Evolutionary conservation across 2,888 invertebrate species (phyloP).

Genomic region (Tubulanus polymorphus): DNA sequence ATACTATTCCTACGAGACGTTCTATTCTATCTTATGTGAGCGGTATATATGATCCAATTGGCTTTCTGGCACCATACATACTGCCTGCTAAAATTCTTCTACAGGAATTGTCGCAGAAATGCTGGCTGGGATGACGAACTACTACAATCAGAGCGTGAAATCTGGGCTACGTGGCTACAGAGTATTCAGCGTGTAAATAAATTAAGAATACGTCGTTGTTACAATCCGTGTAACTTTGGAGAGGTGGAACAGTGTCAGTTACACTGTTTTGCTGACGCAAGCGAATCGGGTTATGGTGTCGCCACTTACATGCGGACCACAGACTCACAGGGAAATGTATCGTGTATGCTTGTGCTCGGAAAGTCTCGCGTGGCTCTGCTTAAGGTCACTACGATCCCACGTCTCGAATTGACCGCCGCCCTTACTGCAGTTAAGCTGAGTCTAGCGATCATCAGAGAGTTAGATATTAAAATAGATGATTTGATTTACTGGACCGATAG

Average conservation of each 20-base stretch:
- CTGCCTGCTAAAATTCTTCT: slow-evolving; percentile 8
- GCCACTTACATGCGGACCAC: slow-evolving; percentile 12
- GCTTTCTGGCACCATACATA: slow-evolving; percentile 14
- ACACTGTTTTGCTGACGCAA: slow-evolving; percentile 17
- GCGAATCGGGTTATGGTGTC: slow-evolving; percentile 12
- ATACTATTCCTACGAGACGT: slow-evolving; percentile 10
- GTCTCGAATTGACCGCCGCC: not conserved
- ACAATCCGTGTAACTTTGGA: no score
- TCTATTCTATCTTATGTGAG: slow-evolving; percentile 14
- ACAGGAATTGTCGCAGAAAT: slow-evolving; percentile 7
- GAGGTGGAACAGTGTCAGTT: no score
- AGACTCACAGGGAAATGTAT: not conserved
- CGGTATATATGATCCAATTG: slow-evolving; percentile 16
- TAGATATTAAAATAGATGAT: not conserved
- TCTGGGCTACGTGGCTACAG: no score
- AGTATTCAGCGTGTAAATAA: no score
- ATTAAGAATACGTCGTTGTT: no score
- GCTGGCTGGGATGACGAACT: slow-evolving; percentile 14
- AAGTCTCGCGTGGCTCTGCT: slow-evolving; percentile 3
- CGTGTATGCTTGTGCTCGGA: not conserved
- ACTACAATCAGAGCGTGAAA: no score
- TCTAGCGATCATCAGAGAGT: not conserved
- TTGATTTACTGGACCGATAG: not conserved
- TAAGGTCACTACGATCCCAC: slow-evolving; percentile 3
- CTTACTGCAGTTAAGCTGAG: not conserved